Percentiles rank a stretch among this genome's conserved stretches.
These are phyloP conservation scores for Pocillopora verrucosa DNA, from an alignment of 64 coral and sea anemone genomes.

Conservation along the genomic window DNA sequence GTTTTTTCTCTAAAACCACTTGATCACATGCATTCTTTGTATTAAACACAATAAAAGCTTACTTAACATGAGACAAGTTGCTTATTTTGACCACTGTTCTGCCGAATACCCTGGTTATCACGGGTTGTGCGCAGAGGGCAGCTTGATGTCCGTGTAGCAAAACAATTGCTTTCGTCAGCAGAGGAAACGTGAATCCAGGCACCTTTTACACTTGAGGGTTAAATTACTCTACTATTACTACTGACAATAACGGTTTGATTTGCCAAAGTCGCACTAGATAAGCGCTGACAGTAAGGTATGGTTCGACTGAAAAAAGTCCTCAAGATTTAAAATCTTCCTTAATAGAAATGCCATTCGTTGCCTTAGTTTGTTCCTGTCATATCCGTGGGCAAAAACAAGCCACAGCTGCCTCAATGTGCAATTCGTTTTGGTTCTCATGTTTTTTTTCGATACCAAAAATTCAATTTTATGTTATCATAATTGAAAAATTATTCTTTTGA, in stretches of 20 bases:
- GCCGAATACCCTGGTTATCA: not conserved
- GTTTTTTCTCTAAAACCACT: not conserved
- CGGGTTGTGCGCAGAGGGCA: not conserved
- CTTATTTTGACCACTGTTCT: not conserved
- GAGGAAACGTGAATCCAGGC: slow-evolving; percentile 10
- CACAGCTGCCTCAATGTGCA: too few relatives aligned
- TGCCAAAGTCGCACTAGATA: not conserved
- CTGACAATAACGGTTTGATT: not conserved
- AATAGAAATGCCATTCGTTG: not conserved
- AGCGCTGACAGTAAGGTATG: not conserved
- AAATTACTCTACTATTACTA: not conserved
- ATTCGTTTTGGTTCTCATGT: too few relatives aligned
- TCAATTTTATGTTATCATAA: too few relatives aligned
- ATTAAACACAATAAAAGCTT: not conserved
- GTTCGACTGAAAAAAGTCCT: not conserved
- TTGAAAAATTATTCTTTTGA: too few relatives aligned
- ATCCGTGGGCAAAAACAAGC: too few relatives aligned
- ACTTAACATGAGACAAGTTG: slow-evolving; percentile 32
- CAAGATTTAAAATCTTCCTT: not conserved
- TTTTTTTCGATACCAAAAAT: too few relatives aligned
- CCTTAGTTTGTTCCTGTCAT: not conserved
- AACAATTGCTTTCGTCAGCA: not conserved
- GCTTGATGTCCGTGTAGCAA: not conserved
- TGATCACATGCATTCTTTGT: not conserved
- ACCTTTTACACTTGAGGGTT: not conserved